Percentiles rank a stretch among this genome's conserved stretches.
These are phyloP conservation scores for Prochilodus magdalenae DNA, from an alignment of 2,113 vertebrate genomes.

Conservation along the genomic window DNA sequence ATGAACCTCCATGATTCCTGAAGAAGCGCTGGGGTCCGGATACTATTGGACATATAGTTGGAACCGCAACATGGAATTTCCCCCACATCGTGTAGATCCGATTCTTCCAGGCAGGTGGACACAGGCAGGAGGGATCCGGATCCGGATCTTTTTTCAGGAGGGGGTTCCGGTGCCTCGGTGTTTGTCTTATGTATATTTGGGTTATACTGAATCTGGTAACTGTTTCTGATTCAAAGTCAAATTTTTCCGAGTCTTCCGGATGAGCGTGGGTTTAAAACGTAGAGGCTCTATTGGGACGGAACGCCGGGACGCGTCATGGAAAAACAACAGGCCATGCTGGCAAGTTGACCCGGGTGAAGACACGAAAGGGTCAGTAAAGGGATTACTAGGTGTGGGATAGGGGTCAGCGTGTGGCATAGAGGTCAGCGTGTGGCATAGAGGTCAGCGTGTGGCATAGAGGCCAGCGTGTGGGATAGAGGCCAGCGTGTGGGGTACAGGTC, in stretches of 20 bases:
- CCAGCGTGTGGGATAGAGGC: too few species aligned
- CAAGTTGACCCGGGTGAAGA: not conserved
- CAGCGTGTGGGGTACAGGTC: too few species aligned
- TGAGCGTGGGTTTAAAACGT: constrained; percentile 47
- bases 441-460: too few species aligned
- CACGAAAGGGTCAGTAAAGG: not conserved
- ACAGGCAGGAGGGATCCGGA: not conserved
- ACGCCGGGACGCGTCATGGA: not conserved
- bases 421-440: too few species aligned
- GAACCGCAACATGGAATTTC: not conserved
- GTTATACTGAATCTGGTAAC: constrained; percentile 51
- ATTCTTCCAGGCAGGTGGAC: not conserved
- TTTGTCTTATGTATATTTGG: constrained; percentile 55
- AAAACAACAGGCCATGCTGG: too few species aligned
- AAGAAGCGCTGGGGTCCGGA: too few species aligned
- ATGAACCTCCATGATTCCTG: too few species aligned
- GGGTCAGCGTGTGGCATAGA: too few species aligned
- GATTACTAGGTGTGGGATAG: not conserved
- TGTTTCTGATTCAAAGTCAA: too few species aligned
- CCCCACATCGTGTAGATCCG: not conserved
- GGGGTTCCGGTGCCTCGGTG: not conserved
- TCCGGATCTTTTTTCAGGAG: not conserved
- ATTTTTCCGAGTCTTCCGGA: constrained; percentile 37
- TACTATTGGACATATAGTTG: too few species aligned
- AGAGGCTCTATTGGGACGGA: not conserved